phyloP scores from a whole-genome alignment of 2,888 invertebrate genomes.

The Pherbina coryleti region DNA sequence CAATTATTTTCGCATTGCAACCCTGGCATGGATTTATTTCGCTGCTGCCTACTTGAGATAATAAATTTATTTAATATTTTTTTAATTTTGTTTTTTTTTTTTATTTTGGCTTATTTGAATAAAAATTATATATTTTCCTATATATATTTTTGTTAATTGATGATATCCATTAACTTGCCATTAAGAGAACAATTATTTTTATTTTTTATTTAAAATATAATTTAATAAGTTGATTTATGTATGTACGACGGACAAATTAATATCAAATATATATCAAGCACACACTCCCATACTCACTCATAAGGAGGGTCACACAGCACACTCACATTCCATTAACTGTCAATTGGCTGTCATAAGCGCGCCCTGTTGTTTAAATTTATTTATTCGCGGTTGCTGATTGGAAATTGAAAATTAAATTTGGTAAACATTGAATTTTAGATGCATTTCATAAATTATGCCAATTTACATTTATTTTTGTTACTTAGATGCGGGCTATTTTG shows the following conservation, averaged over 20 bases:
- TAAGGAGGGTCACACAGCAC: neutral
- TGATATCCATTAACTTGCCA: neutral
- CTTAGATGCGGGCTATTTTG: too few relatives aligned
- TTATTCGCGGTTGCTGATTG: constrained; percentile 3
- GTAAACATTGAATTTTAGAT: too few relatives aligned
- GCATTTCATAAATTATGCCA: too few relatives aligned
- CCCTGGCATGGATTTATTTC: neutral
- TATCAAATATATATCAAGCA: neutral
- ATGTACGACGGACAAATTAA: neutral
- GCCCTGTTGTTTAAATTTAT: neutral
- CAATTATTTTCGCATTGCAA: neutral
- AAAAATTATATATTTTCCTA: neutral
- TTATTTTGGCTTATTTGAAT: neutral
- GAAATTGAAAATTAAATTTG: neutral
- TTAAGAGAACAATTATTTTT: neutral
- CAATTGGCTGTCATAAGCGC: constrained; percentile 8
- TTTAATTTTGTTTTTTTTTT: too few relatives aligned
- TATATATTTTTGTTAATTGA: neutral
- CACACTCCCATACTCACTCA: neutral
- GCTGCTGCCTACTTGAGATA: neutral
- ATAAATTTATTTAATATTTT: neutral
- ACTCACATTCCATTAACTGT: neutral
- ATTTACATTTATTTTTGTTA: too few relatives aligned
- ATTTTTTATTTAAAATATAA: neutral
- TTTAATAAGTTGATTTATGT: neutral